phyloP scores from a whole-genome alignment of 2,888 invertebrate species.

The Cephus sareptanus region DNA sequence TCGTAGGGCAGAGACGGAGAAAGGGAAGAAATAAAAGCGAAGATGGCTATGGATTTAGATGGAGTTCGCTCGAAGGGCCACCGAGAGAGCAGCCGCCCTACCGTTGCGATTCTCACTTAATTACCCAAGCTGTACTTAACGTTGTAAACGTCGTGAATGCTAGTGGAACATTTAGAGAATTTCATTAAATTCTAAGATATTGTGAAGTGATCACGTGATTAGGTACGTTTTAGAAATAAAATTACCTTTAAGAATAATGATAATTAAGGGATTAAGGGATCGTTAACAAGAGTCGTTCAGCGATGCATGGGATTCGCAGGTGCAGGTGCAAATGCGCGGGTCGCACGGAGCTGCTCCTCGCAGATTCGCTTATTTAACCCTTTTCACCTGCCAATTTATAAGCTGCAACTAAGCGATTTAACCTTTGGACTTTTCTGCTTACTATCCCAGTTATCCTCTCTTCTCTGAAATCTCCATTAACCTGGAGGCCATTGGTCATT shows the following conservation, averaged over 20 bases:
- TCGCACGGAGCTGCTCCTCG: neutral
- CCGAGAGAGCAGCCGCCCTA: too few relatives aligned
- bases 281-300: neutral
- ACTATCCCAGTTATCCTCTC: too few relatives aligned
- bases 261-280: conserved; percentile 1
- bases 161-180: neutral
- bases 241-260: neutral
- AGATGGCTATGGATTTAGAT: neutral
- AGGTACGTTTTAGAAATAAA: conserved; percentile 2
- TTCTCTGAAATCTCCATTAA: too few relatives aligned
- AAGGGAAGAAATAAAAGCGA: neutral
- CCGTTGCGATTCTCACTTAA: neutral
- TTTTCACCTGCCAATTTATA: too few relatives aligned
- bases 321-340: neutral
- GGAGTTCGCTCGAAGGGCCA: conserved; percentile 14
- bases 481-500: too few relatives aligned
- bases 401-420: too few relatives aligned
- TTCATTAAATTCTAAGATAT: neutral
- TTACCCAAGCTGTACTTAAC: conserved; percentile 8
- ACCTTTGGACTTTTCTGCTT: too few relatives aligned
- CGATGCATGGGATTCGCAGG: neutral
- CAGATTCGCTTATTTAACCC: too few relatives aligned
- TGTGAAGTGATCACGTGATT: conserved; percentile 3
- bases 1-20: neutral
- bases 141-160: conserved; percentile 6